Conservation (phyloP, 2,888 invertebrate genomes). For the Ptychoptera contaminata region DNA sequence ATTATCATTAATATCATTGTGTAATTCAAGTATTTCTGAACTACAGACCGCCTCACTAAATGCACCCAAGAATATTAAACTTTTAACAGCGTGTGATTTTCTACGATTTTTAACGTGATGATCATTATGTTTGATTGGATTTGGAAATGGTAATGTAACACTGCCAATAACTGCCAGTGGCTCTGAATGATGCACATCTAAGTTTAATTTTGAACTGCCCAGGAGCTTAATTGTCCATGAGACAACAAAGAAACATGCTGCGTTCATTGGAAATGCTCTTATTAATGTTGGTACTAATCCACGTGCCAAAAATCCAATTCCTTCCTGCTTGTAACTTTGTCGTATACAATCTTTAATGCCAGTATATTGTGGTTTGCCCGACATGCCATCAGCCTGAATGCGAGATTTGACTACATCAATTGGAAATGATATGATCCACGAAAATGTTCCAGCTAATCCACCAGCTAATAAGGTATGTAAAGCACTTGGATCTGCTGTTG, state of each 20-base stretch:
- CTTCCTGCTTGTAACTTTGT: slow-evolving; percentile 53
- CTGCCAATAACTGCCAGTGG: slow-evolving; percentile 9
- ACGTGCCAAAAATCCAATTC: slow-evolving; percentile 51
- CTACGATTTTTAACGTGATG: slow-evolving; percentile 3
- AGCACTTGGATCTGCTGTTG: slow-evolving; percentile 36
- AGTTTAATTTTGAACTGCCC: slow-evolving; percentile 7
- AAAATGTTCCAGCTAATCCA: slow-evolving; percentile 68
- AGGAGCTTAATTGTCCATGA: slow-evolving; percentile 47
- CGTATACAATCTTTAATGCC: slow-evolving; percentile 58
- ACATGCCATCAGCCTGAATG: slow-evolving; percentile 55
- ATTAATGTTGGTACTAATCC: slow-evolving; percentile 66
- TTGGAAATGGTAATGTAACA: slow-evolving; percentile 3
- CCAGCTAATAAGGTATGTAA: slow-evolving; percentile 62
- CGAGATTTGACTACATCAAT: slow-evolving; percentile 82
- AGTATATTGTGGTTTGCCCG: slow-evolving; percentile 37
- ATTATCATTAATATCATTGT: slow-evolving; percentile 16
- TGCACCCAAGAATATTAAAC: slow-evolving; percentile 18
- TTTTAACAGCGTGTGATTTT: slow-evolving; percentile 12
- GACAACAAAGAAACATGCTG: slow-evolving; percentile 79
- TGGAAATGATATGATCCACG: slow-evolving; percentile 79
- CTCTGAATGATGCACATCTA: slow-evolving; percentile 7
- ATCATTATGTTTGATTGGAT: slow-evolving; percentile 2
- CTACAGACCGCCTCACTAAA: slow-evolving; percentile 23
- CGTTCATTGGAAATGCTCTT: slow-evolving; percentile 86
- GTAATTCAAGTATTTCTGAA: slow-evolving; percentile 20